Evolutionary conservation across 2,888 invertebrate species (phyloP).

Genomic region (Rhyacophila evoluta): DNA sequence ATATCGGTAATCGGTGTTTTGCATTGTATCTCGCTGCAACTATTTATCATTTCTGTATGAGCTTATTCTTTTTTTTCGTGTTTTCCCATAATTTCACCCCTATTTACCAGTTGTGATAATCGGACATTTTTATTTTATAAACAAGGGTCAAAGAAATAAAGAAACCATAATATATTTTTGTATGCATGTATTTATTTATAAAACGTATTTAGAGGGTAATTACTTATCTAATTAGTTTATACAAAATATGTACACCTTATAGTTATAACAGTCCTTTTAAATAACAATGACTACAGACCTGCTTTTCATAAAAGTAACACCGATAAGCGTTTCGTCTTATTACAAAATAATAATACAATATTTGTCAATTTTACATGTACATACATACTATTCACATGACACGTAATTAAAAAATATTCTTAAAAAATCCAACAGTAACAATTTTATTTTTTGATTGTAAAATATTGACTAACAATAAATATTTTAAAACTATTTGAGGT

Average conservation of each 20-base stretch:
- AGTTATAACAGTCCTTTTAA: constrained; percentile 10
- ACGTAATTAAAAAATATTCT: neutral
- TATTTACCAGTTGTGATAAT: no score
- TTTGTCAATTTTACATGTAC: neutral
- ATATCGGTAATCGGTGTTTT: no score
- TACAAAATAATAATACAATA: neutral
- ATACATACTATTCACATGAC: no score
- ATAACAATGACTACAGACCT: constrained; percentile 23
- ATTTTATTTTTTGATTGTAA: no score
- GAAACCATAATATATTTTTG: neutral
- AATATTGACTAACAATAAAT: no score
- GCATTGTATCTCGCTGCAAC: no score
- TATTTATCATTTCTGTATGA: no score
- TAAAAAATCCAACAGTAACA: neutral
- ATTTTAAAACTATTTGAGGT: no score
- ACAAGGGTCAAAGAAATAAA: neutral
- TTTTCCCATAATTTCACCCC: no score
- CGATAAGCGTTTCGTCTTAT: neutral
- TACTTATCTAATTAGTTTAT: neutral
- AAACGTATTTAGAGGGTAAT: neutral
- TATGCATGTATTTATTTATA: neutral
- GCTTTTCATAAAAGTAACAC: constrained; percentile 4
- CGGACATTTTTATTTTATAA: no score
- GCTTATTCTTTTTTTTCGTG: no score
- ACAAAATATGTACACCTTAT: constrained; percentile 11